These are phyloP conservation scores for Drosophila bipectinata DNA, from an alignment of 1,140 invertebrate species.

Conservation along the genomic window DNA sequence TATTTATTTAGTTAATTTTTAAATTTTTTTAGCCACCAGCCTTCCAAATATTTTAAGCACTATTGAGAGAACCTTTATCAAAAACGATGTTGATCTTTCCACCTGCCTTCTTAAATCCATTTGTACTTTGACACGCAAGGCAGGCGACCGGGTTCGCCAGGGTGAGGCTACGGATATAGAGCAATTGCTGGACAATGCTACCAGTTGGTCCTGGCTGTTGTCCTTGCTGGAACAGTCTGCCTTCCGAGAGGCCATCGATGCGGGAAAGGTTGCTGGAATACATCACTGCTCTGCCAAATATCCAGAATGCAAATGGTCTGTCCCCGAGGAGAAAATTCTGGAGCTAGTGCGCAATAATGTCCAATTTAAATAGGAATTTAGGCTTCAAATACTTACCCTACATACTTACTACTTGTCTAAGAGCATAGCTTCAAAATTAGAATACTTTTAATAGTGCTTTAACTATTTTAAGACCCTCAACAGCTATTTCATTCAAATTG, in stretches of 20 bases:
- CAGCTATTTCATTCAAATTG: too few relatives aligned
- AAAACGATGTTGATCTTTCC: conserved; percentile 62
- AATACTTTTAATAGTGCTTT: too few relatives aligned
- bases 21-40: conserved; percentile 43
- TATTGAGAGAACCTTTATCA: conserved; percentile 58
- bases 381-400: neutral
- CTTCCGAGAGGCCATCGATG: conserved; percentile 51
- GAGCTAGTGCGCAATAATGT: conserved; percentile 58
- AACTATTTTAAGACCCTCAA: too few relatives aligned
- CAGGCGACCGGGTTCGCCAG: conserved; percentile 26
- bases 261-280: conserved; percentile 20
- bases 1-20: neutral
- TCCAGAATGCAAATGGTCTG: conserved; percentile 62
- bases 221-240: conserved; percentile 53
- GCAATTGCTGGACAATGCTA: conserved; percentile 56
- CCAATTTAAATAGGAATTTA: conserved; percentile 42
- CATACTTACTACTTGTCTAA: too few relatives aligned
- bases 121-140: conserved; percentile 49
- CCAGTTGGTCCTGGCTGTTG: conserved; percentile 57
- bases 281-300: conserved; percentile 53
- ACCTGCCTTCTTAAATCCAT: conserved; percentile 66
- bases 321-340: conserved; percentile 51
- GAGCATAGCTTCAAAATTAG: too few relatives aligned
- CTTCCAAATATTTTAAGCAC: conserved; percentile 51
- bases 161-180: conserved; percentile 54